phyloP scores from a whole-genome alignment of 2,888 invertebrate species.

The Abrostola triplasia region DNA sequence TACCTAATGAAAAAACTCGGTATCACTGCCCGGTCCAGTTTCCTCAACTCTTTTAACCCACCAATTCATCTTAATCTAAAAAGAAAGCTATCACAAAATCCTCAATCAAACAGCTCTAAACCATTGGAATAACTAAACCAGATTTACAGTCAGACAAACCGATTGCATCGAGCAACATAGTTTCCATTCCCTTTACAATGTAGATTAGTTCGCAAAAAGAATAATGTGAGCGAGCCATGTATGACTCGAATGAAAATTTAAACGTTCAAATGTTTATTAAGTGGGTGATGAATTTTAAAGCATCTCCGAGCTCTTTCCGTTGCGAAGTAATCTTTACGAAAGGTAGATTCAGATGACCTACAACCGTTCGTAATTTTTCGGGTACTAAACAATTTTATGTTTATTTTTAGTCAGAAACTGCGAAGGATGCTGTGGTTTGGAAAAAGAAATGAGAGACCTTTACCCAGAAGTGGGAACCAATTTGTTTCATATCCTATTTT shows the following conservation, averaged over 20 bases:
- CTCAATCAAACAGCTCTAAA: slow-evolving; percentile 6
- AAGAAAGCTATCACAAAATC: slow-evolving; percentile 11
- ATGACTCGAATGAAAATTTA: slow-evolving; percentile 47
- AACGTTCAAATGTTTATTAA: slow-evolving; percentile 53
- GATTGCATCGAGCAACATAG: slow-evolving; percentile 43
- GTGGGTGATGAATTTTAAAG: slow-evolving; percentile 55
- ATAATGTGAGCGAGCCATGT: slow-evolving; percentile 53
- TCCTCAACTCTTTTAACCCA: too few relatives aligned
- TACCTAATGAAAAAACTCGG: too few relatives aligned
- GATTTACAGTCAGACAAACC: slow-evolving; percentile 46
- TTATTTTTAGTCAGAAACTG: too few relatives aligned
- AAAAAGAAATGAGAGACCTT: too few relatives aligned
- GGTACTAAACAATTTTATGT: too few relatives aligned
- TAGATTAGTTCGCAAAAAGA: slow-evolving; percentile 64
- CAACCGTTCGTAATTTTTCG: neutral
- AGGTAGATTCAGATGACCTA: neutral
- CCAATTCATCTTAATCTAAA: neutral
- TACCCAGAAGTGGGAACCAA: too few relatives aligned
- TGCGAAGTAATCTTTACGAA: neutral
- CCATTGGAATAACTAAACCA: slow-evolving; percentile 25
- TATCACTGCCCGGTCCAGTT: too few relatives aligned
- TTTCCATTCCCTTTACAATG: slow-evolving; percentile 60
- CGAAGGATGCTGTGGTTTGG: too few relatives aligned
- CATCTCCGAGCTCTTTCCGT: slow-evolving; percentile 11
- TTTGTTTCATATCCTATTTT: too few relatives aligned